These are phyloP conservation scores for Erebia palarica DNA, from an alignment of 2,888 invertebrate species.

Conservation along the genomic window DNA sequence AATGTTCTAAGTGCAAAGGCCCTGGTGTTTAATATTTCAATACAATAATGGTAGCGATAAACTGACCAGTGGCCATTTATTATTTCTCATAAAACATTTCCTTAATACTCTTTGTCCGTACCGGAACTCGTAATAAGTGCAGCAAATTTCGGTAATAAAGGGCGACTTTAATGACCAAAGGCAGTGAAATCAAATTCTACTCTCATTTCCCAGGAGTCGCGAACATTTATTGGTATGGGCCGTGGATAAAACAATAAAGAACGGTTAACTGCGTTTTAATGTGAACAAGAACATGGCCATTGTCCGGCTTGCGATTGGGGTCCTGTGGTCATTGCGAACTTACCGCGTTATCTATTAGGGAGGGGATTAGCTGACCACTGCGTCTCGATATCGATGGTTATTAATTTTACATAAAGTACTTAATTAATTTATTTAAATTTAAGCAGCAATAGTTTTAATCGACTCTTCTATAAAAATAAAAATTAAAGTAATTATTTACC, in stretches of 20 bases:
- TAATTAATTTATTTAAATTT: too few relatives aligned
- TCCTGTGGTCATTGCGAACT: slow-evolving; percentile 70
- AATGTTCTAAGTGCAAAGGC: too few relatives aligned
- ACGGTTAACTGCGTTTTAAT: slow-evolving; percentile 81
- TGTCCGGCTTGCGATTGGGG: slow-evolving; percentile 69
- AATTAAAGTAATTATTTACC: too few relatives aligned
- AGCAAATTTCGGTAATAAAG: slow-evolving; percentile 70
- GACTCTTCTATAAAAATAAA: too few relatives aligned
- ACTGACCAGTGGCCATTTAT: slow-evolving; percentile 20
- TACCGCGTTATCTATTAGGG: slow-evolving; percentile 55
- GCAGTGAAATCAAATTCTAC: slow-evolving; percentile 60
- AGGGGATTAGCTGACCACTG: slow-evolving; percentile 32
- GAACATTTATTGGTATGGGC: slow-evolving; percentile 74
- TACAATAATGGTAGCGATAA: slow-evolving; percentile 9
- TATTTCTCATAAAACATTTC: slow-evolving; percentile 24
- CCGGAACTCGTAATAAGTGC: slow-evolving; percentile 55
- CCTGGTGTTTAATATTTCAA: too few relatives aligned
- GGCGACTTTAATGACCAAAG: slow-evolving; percentile 64
- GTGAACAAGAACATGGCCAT: slow-evolving; percentile 80
- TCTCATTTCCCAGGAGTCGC: slow-evolving; percentile 73
- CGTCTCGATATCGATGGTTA: slow-evolving; percentile 49
- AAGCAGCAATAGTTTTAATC: too few relatives aligned
- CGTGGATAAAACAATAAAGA: slow-evolving; percentile 81
- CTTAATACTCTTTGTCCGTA: slow-evolving; percentile 17
- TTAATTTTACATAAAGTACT: too few relatives aligned